Evolutionary conservation across 2,888 invertebrate genomes (phyloP), one percentile per base, ranked within the genome.

Genomic region (Lissonota sp.): DNA sequence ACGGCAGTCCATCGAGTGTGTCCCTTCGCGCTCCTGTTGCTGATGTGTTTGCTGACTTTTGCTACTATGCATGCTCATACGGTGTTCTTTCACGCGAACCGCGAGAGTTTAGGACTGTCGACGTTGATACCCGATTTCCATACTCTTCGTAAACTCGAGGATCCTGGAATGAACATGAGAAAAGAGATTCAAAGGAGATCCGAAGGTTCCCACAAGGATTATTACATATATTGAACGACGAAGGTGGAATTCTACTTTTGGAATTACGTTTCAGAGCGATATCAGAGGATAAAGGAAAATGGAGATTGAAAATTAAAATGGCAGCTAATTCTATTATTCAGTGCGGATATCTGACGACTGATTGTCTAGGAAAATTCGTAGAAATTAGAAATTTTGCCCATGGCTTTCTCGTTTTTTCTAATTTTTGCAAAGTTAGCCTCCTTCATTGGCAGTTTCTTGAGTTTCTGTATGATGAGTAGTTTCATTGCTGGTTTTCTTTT

Each of bases 131-230:
- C 73, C 64, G 55, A 73, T 26, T 73, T 73, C 64, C 73, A 64
- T 46, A 16, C 26, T 73, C 64, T 73, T 57, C 46, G 53, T 57
- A 64, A 64, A 12, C 12, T 14, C 73, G 64, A 57, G 63, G 64
- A 73, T 73, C 64, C 73, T 46, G 57, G 64, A 57, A 57, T 64
- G 64, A 73, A 46, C 64, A 46, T 64, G 73, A 64, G 64, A 73
- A n/a, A 73, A 73, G 73, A 73, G 73, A 73, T 73, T 73, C 73
- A 64, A 73, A 64, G 26, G 64, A 55, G 73, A 73, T 64, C 55
- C 10, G n/a, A 39, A n/a, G 37, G 53, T 26, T 26, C 26, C 26
- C 26, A 26, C 26, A 26, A 26, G 26, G 26, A 26, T 26, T 26
- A 26, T 26, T 26, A 26, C 1, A 26, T 26, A 26, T 26, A 26